A percentile compares a stretch with the other conserved stretches of the same genome.
phyloP scores from a whole-genome alignment of 2,113 vertebrate genomes.

The Labrus mixtus region DNA sequence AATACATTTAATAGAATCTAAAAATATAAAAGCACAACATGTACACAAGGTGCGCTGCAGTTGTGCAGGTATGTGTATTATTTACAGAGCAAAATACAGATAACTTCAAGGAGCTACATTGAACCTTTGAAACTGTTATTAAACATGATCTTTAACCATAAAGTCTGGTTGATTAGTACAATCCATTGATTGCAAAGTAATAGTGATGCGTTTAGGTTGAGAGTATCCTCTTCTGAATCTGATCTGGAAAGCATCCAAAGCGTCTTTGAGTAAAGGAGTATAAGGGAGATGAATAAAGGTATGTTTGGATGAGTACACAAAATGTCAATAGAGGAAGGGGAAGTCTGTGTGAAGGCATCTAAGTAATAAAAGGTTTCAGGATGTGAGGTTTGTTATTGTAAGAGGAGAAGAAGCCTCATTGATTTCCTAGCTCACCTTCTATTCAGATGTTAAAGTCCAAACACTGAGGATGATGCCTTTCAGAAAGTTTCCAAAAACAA shows the following conservation, averaged over 20 bases:
- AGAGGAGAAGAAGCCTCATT: neutral
- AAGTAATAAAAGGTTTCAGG: slow-evolving; percentile 13
- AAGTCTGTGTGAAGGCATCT: neutral
- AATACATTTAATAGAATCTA: too few species aligned
- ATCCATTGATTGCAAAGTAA: neutral
- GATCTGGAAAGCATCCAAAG: neutral
- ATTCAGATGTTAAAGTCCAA: neutral
- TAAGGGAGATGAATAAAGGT: neutral
- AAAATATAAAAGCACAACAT: too few species aligned
- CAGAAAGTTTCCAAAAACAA: neutral
- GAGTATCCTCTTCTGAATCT: neutral
- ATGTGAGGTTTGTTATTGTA: neutral
- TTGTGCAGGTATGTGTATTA: too few species aligned
- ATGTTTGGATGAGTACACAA: slow-evolving; percentile 2
- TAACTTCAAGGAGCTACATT: too few species aligned
- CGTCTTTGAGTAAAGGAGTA: neutral
- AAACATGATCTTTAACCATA: neutral
- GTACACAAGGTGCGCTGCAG: too few species aligned
- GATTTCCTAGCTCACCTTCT: slow-evolving; percentile 25
- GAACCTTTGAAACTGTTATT: too few species aligned
- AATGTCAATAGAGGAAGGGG: neutral
- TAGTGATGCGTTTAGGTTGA: too few species aligned
- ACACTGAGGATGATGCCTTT: neutral
- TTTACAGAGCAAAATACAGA: too few species aligned
- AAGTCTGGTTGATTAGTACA: neutral